Evolutionary conservation across 2,888 invertebrate genomes (phyloP).

Genomic region (Cybosia mesomella): DNA sequence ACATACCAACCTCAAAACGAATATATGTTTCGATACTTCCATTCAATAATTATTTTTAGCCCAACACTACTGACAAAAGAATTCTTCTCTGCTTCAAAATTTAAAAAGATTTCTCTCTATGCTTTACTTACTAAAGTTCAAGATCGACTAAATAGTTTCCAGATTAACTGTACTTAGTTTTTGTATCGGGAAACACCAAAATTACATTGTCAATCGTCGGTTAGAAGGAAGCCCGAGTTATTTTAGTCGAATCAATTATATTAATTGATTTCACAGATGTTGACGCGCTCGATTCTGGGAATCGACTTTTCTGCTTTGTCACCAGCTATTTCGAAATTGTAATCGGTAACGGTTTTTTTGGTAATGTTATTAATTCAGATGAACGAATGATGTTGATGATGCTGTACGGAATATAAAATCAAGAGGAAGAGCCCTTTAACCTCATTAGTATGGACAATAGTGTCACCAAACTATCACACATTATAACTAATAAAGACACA

Average conservation of each 20-base stretch:
- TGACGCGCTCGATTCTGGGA: conserved; percentile 51
- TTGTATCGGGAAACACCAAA: conserved; percentile 71
- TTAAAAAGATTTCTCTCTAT: conserved; percentile 30
- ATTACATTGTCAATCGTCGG: conserved; percentile 75
- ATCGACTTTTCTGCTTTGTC: conserved; percentile 57
- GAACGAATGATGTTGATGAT: neutral
- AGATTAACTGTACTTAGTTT: conserved; percentile 28
- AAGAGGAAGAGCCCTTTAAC: too few relatives aligned
- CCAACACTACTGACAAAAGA: conserved; percentile 75
- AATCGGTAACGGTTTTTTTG: conserved; percentile 4
- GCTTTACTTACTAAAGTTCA: conserved; percentile 32
- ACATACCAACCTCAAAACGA: conserved; percentile 57
- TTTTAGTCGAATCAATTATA: conserved; percentile 83
- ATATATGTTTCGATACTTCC: conserved; percentile 66
- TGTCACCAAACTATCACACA: too few relatives aligned
- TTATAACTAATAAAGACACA: too few relatives aligned
- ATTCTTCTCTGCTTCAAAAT: conserved; percentile 28
- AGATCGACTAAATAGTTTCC: conserved; percentile 32
- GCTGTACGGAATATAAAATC: too few relatives aligned
- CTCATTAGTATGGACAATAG: too few relatives aligned
- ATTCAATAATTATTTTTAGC: conserved; percentile 72
- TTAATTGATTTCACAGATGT: conserved; percentile 83
- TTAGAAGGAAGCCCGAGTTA: conserved; percentile 76
- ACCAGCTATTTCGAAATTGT: conserved; percentile 38
- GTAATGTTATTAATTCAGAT: neutral